Conservation (phyloP, 2,797 vertebrate species). For the Trematomus bernacchii region DNA sequence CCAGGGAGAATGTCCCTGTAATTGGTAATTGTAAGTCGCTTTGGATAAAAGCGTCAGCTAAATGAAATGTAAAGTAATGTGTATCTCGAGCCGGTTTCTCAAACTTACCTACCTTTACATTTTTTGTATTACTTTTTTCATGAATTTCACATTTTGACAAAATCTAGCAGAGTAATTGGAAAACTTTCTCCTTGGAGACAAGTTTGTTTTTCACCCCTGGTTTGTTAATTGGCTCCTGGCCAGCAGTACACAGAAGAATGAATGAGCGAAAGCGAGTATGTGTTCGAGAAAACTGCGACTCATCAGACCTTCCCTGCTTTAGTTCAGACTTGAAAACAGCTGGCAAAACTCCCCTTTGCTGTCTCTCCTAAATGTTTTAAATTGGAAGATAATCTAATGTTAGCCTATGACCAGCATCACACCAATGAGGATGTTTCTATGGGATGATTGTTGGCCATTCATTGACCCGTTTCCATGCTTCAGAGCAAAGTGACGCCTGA, state of each 20-base stretch:
- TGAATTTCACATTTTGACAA: too few species aligned
- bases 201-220: not conserved
- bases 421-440: not conserved
- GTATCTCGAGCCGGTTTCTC: too few species aligned
- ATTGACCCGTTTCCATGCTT: conserved; percentile 6
- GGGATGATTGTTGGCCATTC: not conserved
- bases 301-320: not conserved
- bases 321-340: conserved; percentile 11
- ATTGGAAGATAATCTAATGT: conserved; percentile 5
- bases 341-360: not conserved
- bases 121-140: too few species aligned
- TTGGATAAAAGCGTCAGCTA: too few species aligned
- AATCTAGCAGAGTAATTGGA: too few species aligned
- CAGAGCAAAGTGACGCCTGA: not conserved
- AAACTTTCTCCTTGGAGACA: not conserved
- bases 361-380: not conserved
- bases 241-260: not conserved
- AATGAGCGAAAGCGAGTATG: not conserved
- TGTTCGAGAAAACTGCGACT: not conserved
- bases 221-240: not conserved
- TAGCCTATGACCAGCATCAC: not conserved
- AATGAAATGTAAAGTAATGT: too few species aligned
- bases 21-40: too few species aligned
- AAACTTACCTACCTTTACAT: too few species aligned
- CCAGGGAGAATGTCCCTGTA: too few species aligned